A percentile compares a stretch with the other conserved stretches of the same genome.
phyloP scores from a whole-genome alignment of 2,888 invertebrate genomes.

The Invenusta paracnida region DNA sequence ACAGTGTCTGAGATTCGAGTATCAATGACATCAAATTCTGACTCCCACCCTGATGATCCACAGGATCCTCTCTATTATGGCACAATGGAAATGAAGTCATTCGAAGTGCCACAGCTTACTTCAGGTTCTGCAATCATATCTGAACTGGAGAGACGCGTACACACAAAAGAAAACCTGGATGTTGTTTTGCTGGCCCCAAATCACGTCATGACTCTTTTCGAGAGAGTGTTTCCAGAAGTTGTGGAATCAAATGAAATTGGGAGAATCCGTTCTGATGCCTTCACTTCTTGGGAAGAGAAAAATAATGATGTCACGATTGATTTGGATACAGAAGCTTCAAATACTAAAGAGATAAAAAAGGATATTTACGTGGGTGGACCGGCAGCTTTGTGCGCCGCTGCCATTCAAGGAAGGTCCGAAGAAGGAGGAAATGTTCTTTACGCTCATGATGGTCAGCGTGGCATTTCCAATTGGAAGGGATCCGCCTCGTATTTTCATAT shows the following conservation, averaged over 20 bases:
- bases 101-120: neutral
- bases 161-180: neutral
- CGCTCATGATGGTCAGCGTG: neutral
- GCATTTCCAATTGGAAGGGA: neutral
- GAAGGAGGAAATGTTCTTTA: neutral
- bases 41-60: too few relatives aligned
- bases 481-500: neutral
- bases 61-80: neutral
- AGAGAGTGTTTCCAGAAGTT: neutral
- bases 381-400: neutral
- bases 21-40: too few relatives aligned
- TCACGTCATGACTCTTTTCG: neutral
- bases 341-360: neutral
- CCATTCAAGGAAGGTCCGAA: neutral
- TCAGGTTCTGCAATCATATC: neutral
- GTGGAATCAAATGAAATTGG: neutral
- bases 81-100: neutral
- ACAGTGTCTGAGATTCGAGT: too few relatives aligned
- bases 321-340: neutral
- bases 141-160: neutral
- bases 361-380: neutral
- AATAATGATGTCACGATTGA: neutral
- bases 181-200: neutral
- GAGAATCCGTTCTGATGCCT: neutral
- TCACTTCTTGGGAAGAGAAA: too few relatives aligned